Base-by-base conservation (phyloP, 2,888 invertebrate species). In the Platycheirus rosarum region DNA sequence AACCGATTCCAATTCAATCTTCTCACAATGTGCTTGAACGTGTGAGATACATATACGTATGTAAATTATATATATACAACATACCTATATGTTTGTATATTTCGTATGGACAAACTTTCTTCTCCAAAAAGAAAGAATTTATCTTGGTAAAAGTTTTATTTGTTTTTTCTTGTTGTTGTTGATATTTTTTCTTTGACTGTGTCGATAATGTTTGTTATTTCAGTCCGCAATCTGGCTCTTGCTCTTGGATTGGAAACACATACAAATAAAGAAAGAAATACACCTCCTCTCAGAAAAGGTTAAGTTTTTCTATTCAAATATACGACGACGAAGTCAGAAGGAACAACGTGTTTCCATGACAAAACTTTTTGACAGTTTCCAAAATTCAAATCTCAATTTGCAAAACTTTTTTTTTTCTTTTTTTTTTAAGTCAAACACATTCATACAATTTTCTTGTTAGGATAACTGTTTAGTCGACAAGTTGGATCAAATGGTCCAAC, bases 371-470 rank as follows among this genome's bases (percentile, higher is more conserved):
- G 55, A 73, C 66, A 68, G 51, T 78, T 78, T 53, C 18, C 53
- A 8, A 62, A 78, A 78, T 68, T 73, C 68, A 78, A 78, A 73
- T 73, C 68, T 68, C 53, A 62, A 78, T 78, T 78, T 78, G 62
- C n/a, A 26, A 60, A 66, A 68, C 7, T 73, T 78, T 71, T 57
- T 51, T 18, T 44, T 23, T 23, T 48, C 6, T 23, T 5, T 60
- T 29, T 44, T 16, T 57, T 40, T 57, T 16, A 23, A 57, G 57
- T 40, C 57, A 57, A 57, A 57, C 26, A 26, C 40, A 57, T 13
- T 55, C 57, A 40, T 29, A 49, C 6, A 5, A 16, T 6, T 18
- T 18, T 3, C 13, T 42, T 26, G 48, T 26, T 13, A 1, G 26
- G 40, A 37, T 55, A 37, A 55, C 55, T 40, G 40, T 13, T 44